Percentiles rank a stretch among this genome's conserved stretches.
These are phyloP conservation scores for Ophion ellenae DNA, from an alignment of 2,888 invertebrate genomes.

Conservation along the genomic window DNA sequence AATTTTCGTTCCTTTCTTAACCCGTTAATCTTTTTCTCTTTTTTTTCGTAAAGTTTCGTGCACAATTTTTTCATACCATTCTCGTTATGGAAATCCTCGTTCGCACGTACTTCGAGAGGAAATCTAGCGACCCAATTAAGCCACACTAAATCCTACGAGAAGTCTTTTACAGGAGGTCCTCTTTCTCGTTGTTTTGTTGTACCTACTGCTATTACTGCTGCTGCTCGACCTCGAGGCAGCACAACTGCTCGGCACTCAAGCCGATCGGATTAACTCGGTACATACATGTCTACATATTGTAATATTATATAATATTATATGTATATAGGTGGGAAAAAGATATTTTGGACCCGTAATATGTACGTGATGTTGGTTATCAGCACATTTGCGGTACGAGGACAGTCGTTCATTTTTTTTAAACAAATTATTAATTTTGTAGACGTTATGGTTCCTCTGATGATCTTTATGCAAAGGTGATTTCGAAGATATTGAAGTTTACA, in stretches of 20 bases:
- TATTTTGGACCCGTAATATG: no score
- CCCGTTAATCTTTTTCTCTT: slow-evolving; percentile 1
- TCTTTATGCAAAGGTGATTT: no score
- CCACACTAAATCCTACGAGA: slow-evolving; percentile 55
- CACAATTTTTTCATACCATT: slow-evolving; percentile 38
- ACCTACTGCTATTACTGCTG: not conserved
- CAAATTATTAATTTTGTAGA: no score
- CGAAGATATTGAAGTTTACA: no score
- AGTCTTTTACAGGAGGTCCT: slow-evolving; percentile 42
- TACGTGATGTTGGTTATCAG: no score
- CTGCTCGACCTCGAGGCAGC: slow-evolving; percentile 43
- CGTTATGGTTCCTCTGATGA: no score
- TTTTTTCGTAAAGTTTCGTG: slow-evolving; percentile 4
- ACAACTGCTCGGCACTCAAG: slow-evolving; percentile 38
- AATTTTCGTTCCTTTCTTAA: not conserved
- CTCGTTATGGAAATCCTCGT: slow-evolving; percentile 52
- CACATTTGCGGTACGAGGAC: no score
- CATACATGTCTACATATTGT: not conserved
- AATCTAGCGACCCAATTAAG: slow-evolving; percentile 56
- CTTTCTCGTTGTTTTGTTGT: slow-evolving; percentile 31
- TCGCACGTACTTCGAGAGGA: slow-evolving; percentile 30
- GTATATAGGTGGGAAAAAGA: not conserved
- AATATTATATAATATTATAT: not conserved
- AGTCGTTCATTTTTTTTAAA: no score
- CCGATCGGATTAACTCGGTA: slow-evolving; percentile 50